These are phyloP conservation scores for Procambarus clarkii DNA, from an alignment of 1,140 invertebrate genomes.

Conservation along the genomic window DNA sequence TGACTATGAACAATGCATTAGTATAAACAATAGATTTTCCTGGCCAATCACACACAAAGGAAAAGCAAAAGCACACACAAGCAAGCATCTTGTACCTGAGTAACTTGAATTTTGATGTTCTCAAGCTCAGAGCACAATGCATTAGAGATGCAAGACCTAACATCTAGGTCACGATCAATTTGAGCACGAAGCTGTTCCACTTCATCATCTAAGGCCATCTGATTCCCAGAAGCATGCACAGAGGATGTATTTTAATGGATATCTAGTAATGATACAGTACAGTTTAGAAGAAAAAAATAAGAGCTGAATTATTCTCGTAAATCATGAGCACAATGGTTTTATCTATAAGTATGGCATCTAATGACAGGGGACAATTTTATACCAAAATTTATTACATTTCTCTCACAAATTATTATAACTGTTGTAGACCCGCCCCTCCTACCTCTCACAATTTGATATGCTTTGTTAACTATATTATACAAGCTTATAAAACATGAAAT, in stretches of 20 bases:
- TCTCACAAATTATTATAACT: too few species aligned
- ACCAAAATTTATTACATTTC: too few species aligned
- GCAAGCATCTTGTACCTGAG: slow-evolving; percentile 22
- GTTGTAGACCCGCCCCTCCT: too few species aligned
- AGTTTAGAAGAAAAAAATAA: neutral
- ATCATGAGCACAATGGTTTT: too few species aligned
- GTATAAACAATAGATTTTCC: neutral
- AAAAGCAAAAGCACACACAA: neutral
- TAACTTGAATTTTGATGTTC: slow-evolving; percentile 46
- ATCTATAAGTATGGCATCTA: too few species aligned
- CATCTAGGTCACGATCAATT: slow-evolving; percentile 10
- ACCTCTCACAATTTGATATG: too few species aligned
- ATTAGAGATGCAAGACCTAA: slow-evolving; percentile 12
- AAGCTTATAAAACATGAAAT: too few species aligned
- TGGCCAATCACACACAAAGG: neutral
- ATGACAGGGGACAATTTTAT: too few species aligned
- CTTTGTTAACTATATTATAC: too few species aligned
- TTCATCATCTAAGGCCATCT: slow-evolving; percentile 42
- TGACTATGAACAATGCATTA: neutral
- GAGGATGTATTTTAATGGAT: neutral
- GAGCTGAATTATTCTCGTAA: neutral
- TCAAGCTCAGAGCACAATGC: slow-evolving; percentile 18
- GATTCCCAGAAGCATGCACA: slow-evolving; percentile 21
- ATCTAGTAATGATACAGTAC: neutral
- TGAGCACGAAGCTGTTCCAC: slow-evolving; percentile 27